Evolutionary conservation across 2,888 invertebrate genomes (phyloP).

Genomic region (Congeria kusceri): DNA sequence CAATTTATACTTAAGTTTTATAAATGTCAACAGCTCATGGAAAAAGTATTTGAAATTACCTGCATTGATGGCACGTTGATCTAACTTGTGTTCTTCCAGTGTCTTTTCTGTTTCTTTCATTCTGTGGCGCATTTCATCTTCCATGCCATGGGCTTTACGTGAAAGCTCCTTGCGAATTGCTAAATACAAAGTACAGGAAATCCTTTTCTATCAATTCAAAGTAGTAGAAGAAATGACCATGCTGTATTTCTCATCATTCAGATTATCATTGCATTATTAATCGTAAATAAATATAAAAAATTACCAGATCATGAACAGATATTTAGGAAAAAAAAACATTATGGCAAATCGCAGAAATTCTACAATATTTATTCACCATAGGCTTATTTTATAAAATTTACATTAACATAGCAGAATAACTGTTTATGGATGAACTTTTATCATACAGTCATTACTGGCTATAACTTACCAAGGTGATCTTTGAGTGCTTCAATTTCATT

Average conservation of each 20-base stretch:
- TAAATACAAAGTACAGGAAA: conserved; percentile 50
- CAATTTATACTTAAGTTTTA: neutral
- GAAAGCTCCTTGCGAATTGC: conserved; percentile 83
- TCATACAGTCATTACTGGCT: neutral
- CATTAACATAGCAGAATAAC: too few species aligned
- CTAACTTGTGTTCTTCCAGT: conserved; percentile 76
- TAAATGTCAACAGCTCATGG: too few species aligned
- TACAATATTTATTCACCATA: too few species aligned
- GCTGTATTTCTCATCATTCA: too few species aligned
- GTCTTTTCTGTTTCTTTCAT: conserved; percentile 77
- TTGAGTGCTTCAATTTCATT: conserved; percentile 84
- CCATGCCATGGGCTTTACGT: conserved; percentile 75
- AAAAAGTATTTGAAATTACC: conserved; percentile 62
- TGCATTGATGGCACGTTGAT: conserved; percentile 81
- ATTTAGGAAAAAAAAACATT: too few species aligned
- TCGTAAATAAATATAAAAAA: too few species aligned
- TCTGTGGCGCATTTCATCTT: conserved; percentile 73
- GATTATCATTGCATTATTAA: too few species aligned
- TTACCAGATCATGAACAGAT: too few species aligned
- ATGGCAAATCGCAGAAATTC: too few species aligned
- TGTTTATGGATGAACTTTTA: too few species aligned
- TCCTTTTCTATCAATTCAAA: neutral
- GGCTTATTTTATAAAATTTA: too few species aligned
- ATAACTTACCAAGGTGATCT: conserved; percentile 81
- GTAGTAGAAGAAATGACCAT: too few species aligned